Evolutionary conservation across 2,888 invertebrate species (phyloP).

Genomic region (Folsomia candida): DNA sequence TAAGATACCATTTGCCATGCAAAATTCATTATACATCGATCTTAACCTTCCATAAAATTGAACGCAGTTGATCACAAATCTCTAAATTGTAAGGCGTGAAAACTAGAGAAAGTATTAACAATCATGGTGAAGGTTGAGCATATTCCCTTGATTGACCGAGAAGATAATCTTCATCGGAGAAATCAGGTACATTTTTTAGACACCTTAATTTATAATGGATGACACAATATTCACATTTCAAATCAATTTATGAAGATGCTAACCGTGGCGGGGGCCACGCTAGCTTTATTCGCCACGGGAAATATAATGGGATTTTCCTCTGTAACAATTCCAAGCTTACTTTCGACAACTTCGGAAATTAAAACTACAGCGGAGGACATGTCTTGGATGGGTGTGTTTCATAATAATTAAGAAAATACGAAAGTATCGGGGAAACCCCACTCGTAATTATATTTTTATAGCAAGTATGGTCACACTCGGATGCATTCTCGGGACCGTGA

Average conservation of each 20-base stretch:
- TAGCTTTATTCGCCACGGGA: conserved; percentile 46
- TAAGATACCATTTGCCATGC: too few species aligned
- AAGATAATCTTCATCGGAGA: conserved; percentile 40
- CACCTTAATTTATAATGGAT: background rate
- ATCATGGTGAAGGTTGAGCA: conserved; percentile 38
- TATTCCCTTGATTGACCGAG: conserved; percentile 46
- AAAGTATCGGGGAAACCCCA: too few species aligned
- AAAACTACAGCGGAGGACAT: conserved; percentile 37
- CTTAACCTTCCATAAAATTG: too few species aligned
- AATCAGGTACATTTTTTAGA: conserved; percentile 37
- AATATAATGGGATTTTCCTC: conserved; percentile 48
- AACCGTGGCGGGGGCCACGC: conserved; percentile 45
- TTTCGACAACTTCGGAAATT: conserved; percentile 41
- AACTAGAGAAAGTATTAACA: background rate
- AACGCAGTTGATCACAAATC: too few species aligned
- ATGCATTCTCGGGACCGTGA: conserved; percentile 43
- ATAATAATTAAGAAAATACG: background rate
- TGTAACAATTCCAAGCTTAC: conserved; percentile 41
- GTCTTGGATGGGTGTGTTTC: conserved; percentile 46
- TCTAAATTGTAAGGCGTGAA: too few species aligned
- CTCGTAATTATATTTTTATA: conserved; percentile 19
- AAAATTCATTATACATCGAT: too few species aligned
- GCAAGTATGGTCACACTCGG: conserved; percentile 47
- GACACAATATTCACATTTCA: background rate
- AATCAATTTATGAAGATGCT: conserved; percentile 27